Conservation (phyloP, 2,113 vertebrate genomes). For the Heteronetta atricapilla region DNA sequence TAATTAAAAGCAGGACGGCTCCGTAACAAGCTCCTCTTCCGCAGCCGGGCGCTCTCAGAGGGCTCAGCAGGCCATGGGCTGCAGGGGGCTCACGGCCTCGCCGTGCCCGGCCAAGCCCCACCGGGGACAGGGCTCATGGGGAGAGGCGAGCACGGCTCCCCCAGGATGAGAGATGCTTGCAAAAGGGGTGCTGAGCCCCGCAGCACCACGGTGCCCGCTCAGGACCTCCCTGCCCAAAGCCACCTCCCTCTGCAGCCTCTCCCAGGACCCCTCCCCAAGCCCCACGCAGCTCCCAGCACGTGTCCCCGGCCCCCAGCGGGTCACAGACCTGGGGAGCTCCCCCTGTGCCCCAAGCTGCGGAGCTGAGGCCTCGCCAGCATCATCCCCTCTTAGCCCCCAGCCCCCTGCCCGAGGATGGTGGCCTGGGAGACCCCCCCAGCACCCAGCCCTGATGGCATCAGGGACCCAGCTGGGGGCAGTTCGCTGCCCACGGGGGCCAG, state of each 20-base stretch:
- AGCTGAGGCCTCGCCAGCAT: accelerated
- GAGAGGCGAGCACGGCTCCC: background rate
- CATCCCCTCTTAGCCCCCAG: background rate
- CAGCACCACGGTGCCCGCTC: background rate
- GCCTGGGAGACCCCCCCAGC: accelerated
- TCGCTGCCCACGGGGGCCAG: accelerated
- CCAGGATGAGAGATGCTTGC: accelerated
- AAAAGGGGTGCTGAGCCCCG: accelerated
- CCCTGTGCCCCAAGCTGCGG: accelerated
- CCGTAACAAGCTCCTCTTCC: constrained; percentile 64
- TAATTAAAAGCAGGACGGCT: constrained; percentile 76
- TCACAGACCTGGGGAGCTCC: background rate
- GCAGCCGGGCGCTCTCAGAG: background rate
- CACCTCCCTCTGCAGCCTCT: background rate
- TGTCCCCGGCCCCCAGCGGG: accelerated
- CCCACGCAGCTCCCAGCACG: accelerated
- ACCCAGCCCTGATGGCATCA: background rate
- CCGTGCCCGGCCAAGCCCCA: background rate
- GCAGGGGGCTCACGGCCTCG: background rate
- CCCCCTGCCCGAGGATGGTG: accelerated
- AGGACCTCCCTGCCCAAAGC: background rate
- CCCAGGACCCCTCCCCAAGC: background rate
- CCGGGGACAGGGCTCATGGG: accelerated
- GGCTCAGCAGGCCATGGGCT: background rate
- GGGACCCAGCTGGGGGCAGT: background rate